Evolutionary conservation across 1,140 invertebrate genomes (phyloP), one percentile per base, ranked within the genome.

Genomic region (Diachasmimorpha longicaudata): DNA sequence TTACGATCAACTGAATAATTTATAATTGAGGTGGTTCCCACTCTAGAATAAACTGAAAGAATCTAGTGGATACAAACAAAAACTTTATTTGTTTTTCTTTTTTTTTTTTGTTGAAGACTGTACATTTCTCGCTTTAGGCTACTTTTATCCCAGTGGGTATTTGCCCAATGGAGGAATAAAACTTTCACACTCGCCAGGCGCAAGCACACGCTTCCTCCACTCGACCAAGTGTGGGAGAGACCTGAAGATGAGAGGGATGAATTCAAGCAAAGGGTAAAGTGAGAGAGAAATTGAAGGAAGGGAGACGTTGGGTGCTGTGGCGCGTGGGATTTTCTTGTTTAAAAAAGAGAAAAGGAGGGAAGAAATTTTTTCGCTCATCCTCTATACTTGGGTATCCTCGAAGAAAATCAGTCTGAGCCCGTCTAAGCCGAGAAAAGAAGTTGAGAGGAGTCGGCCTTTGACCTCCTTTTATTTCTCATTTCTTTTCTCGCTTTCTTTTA

Each of bases 81-180:
- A 23, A 31, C 31, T 31, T 31, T 31, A 31, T 31, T 31, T 6
- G 9, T 63, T 63, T 23, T 63, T 63, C 31, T 63, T 25, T 63
- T 63, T 63, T 63, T 63, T 25, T 63, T 63, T 63, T 63, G 19
- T 14, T 63, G 25, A 37, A 23, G 42, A 74, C 37, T 31, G 52
- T 63, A 63, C 31, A 48, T 69, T 77, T 48, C 31, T 71, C 72
- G 73, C 73, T 58, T 75, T 68, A 48, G 72, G 76, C 71, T 74
- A 70, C 67, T 58, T 74, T 77, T 77, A 77, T 75, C 58, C 70
- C 68, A 19, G 31, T 39, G 72, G 67, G 73, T 78, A 75, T 78
- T 75, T 78, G 66, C 76, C 76, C 66, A 77, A 71, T 77, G 42
- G 66, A 73, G 44, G 67, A 73, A 77, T 77, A 77, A 77, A 77